Evolutionary conservation across 2,797 vertebrate species (phyloP).

Genomic region (Galago senegalensis): DNA sequence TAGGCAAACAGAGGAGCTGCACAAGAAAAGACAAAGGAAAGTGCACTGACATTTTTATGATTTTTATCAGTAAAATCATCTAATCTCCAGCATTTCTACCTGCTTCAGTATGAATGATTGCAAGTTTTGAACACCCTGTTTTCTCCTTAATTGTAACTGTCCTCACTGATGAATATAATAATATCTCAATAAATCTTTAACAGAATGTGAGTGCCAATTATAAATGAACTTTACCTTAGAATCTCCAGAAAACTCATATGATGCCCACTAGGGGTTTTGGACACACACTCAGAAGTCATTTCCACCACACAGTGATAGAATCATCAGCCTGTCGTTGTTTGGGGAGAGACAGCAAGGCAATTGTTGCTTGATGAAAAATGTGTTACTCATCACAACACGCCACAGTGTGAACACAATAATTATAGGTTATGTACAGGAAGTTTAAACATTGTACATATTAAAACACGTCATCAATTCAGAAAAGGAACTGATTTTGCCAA

Average conservation of each 20-base stretch:
- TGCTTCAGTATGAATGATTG: neutral
- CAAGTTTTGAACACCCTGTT: neutral
- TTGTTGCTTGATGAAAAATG: neutral
- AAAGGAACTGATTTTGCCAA: neutral
- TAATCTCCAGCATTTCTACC: neutral
- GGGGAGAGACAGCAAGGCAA: neutral
- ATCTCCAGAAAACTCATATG: neutral
- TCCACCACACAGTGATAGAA: neutral
- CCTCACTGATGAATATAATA: neutral
- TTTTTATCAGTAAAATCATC: neutral
- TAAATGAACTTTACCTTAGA: neutral
- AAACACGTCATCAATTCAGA: neutral
- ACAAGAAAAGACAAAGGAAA: neutral
- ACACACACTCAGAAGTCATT: neutral
- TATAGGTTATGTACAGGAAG: neutral
- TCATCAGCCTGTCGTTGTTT: neutral
- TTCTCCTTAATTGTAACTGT: neutral
- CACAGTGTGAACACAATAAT: neutral
- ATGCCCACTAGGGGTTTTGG: neutral
- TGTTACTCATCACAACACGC: neutral
- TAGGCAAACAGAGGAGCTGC: neutral
- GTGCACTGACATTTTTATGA: neutral
- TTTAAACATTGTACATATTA: neutral
- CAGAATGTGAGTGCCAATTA: neutral
- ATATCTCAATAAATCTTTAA: neutral